phyloP scores from a whole-genome alignment of 2,113 vertebrate genomes.

The human region DNA sequence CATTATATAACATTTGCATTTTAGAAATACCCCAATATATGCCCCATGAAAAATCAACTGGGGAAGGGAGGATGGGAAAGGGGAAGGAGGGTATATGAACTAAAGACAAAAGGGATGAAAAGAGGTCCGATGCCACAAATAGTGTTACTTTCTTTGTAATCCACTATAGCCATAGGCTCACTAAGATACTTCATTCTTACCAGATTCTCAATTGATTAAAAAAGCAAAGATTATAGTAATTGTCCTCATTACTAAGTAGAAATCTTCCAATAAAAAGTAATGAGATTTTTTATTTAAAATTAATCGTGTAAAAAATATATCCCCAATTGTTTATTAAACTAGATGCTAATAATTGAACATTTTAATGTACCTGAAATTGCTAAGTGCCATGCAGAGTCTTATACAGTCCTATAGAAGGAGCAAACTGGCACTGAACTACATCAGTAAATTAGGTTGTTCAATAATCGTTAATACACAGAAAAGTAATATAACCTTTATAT shows the following conservation, averaged over 20 bases:
- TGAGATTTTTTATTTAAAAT: slow-evolving; percentile 18
- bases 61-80: neutral
- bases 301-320: slow-evolving; percentile 48
- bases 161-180: neutral
- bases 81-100: neutral
- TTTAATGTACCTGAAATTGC: slow-evolving; percentile 41
- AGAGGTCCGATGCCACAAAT: neutral
- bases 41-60: neutral
- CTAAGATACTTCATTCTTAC: neutral
- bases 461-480: neutral
- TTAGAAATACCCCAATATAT: neutral
- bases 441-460: neutral
- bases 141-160: neutral
- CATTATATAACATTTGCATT: neutral
- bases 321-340: slow-evolving; percentile 8
- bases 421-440: neutral
- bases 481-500: neutral
- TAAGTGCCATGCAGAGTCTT: neutral
- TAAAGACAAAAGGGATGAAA: neutral
- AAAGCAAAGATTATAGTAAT: neutral
- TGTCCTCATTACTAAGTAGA: neutral
- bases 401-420: neutral
- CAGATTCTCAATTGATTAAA: neutral
- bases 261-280: slow-evolving; percentile 14
- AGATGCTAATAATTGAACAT: slow-evolving; percentile 14